Evolutionary conservation across 1,140 invertebrate species (phyloP).

Genomic region (Parasteatoda tepidariorum): DNA sequence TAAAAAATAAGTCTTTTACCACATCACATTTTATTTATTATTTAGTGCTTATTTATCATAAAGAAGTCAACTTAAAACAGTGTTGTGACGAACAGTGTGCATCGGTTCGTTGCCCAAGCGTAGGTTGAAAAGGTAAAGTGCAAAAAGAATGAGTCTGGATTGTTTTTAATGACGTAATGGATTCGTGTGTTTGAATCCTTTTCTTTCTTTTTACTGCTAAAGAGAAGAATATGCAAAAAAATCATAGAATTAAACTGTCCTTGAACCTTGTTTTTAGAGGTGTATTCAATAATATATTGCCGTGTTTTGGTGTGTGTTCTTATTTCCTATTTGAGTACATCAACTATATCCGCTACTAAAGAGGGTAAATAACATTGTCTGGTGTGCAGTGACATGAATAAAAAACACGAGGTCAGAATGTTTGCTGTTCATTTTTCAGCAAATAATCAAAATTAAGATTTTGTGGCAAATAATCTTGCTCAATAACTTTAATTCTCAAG

Average conservation of each 20-base stretch:
- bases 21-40: background rate
- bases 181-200: background rate
- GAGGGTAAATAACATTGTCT: constrained; percentile 11
- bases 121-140: background rate
- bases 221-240: background rate
- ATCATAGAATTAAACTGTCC: constrained; percentile 1
- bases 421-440: too few species aligned
- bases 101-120: constrained; percentile 23
- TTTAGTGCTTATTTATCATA: background rate
- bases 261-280: constrained; percentile 22
- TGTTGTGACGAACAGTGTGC: background rate
- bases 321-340: background rate
- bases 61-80: background rate
- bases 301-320: background rate
- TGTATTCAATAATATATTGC: background rate
- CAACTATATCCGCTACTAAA: background rate
- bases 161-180: constrained; percentile 43
- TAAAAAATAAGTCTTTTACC: too few species aligned
- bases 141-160: constrained; percentile 1
- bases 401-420: constrained; percentile 7
- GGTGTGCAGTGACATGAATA: constrained; percentile 32
- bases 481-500: too few species aligned
- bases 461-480: too few species aligned
- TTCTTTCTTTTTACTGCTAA: background rate
- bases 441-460: too few species aligned